Evolutionary conservation across 2,113 vertebrate species (phyloP), one percentile per base, ranked within the genome.

Genomic region (Petaurus breviceps): DNA sequence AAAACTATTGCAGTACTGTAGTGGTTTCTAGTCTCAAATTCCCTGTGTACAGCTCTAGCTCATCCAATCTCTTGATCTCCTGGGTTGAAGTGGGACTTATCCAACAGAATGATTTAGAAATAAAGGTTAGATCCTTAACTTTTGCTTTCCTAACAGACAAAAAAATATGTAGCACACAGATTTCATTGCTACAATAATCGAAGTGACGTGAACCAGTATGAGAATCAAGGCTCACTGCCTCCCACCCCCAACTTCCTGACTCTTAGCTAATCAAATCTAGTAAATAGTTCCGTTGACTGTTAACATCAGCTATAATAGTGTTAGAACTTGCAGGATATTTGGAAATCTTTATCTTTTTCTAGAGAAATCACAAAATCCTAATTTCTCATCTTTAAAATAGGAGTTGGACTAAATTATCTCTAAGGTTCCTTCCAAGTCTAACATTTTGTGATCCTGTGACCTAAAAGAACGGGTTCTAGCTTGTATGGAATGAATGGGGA

Each of bases 361-460:
- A 77, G 37, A 77, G 61, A 77, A 77, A n/a, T 19, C 14, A n/a
- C 19, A n/a, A 77, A 77, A n/a, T 77, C 61, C 61, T 19, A n/a
- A 77, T 77, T 93, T 90, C 93, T 97, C n/a, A 50, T 84, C 51
- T 93, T 7, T 91, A 91, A 94, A 90, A 50, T 51, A 28, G 16
- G 14, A 47, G 7, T 92, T 93, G 77, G 10, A 51, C 43, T 90
- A 52, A 55, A 43, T 90, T 26, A 92, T 94, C 50, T 92, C 37
- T 26, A 95, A 55, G 24, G 51, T 23, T 26, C 61, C 43, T 92
- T 61, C 54, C 51, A 52, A 46, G 37, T 77, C 31, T n/a, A 77
- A 77, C 61, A 77, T 77, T 77, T n/a, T 77, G 37, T n/a, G 31
- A 37, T n/a, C 14, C 61, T 77, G 61, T 77, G 92, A 46, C 47